A percentile compares a stretch with the other conserved stretches of the same genome.
phyloP scores from a whole-genome alignment of 2,888 invertebrate genomes.

The Yponomeuta plumbellus region DNA sequence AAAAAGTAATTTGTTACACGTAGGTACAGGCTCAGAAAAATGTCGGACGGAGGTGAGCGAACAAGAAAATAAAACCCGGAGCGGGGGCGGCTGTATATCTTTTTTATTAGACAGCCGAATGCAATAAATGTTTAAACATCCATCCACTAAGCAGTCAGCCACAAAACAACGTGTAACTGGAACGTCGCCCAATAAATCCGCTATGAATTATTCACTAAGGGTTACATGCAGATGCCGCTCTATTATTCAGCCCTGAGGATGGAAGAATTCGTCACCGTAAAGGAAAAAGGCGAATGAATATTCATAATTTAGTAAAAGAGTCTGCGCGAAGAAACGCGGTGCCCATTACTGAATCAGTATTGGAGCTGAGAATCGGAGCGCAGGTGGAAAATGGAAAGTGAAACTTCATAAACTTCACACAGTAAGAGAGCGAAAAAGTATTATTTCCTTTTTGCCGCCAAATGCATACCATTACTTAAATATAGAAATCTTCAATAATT shows the following conservation, averaged over 20 bases:
- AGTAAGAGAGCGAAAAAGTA: no score
- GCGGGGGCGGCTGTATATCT: slow-evolving; percentile 1
- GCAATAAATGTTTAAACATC: slow-evolving; percentile 15
- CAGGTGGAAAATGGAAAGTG: not conserved
- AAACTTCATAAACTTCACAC: no score
- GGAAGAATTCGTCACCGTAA: slow-evolving; percentile 24
- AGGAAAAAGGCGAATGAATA: slow-evolving; percentile 20
- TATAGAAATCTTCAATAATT: no score
- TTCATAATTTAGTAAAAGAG: slow-evolving; percentile 20
- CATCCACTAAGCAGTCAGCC: slow-evolving; percentile 15
- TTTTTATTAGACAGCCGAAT: slow-evolving; percentile 13
- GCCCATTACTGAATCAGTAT: slow-evolving; percentile 35
- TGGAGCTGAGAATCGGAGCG: not conserved
- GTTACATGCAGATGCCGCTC: slow-evolving; percentile 19
- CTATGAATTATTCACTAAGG: slow-evolving; percentile 14
- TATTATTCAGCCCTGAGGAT: slow-evolving; percentile 32
- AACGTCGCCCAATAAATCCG: slow-evolving; percentile 9
- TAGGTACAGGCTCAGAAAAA: not conserved
- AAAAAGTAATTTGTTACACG: slow-evolving; percentile 3
- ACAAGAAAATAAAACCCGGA: slow-evolving; percentile 9
- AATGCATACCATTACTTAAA: no score
- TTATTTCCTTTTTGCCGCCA: no score
- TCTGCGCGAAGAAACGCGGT: slow-evolving; percentile 24
- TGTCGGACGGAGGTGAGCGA: slow-evolving; percentile 5
- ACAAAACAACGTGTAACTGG: slow-evolving; percentile 11